Conservation (phyloP, 2,888 invertebrate genomes). For the Drosophila paucipuncta region DNA sequence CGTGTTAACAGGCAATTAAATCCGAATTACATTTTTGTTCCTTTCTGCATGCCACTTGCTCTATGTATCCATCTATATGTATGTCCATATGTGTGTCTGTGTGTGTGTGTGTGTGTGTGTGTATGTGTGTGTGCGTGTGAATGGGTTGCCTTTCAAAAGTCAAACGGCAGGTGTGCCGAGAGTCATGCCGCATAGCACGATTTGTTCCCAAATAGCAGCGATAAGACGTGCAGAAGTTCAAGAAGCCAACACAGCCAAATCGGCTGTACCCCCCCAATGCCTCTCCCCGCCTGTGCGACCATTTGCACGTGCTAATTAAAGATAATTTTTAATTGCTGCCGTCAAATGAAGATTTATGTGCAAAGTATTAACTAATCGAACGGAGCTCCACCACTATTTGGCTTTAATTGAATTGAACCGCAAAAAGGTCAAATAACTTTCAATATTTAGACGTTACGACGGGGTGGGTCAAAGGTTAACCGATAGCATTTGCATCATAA, state of each 20-base stretch:
- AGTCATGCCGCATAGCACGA: conserved; percentile 61
- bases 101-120: neutral
- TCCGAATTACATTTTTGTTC: conserved; percentile 80
- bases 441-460: conserved; percentile 7
- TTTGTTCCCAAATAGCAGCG: conserved; percentile 59
- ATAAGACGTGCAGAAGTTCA: conserved; percentile 69
- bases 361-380: conserved; percentile 60
- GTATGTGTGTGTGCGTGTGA: conserved; percentile 24
- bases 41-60: conserved; percentile 64
- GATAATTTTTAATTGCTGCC: conserved; percentile 84
- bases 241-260: conserved; percentile 45
- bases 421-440: conserved; percentile 38
- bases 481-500: conserved; percentile 49
- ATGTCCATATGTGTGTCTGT: neutral
- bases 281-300: conserved; percentile 22
- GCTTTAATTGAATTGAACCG: conserved; percentile 42
- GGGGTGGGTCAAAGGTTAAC: neutral
- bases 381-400: conserved; percentile 26
- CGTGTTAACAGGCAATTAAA: conserved; percentile 82
- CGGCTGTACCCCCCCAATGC: conserved; percentile 1
- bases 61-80: conserved; percentile 18
- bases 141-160: conserved; percentile 53
- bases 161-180: conserved; percentile 74
- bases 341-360: conserved; percentile 83
- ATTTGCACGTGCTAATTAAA: conserved; percentile 83